A percentile compares a stretch with the other conserved stretches of the same genome.
Conservation (phyloP, 2,888 invertebrate species). For the Oligia fasciuncula region DNA sequence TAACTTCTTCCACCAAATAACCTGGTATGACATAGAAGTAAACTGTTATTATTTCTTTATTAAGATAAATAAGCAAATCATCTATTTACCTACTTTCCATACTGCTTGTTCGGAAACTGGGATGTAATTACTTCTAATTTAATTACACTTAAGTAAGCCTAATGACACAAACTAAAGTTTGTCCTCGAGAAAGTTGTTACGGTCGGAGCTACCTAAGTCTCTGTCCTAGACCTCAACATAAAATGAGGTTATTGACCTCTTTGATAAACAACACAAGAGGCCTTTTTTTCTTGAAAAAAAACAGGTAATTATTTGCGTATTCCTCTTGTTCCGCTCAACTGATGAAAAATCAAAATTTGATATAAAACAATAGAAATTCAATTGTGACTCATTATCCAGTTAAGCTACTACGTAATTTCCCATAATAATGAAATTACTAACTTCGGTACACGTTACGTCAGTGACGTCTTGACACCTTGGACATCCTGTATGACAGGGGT, state of each 20-base stretch:
- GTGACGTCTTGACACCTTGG: neutral
- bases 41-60: neutral
- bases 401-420: too few species aligned
- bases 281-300: neutral
- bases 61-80: neutral
- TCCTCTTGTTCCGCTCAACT: too few species aligned
- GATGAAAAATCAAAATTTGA: too few species aligned
- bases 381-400: too few species aligned
- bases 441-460: neutral
- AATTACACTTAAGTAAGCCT: neutral
- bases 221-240: neutral
- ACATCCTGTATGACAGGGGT: neutral
- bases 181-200: neutral
- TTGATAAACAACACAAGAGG: too few species aligned
- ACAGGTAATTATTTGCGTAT: too few species aligned
- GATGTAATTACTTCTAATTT: neutral
- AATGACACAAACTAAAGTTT: neutral
- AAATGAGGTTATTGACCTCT: neutral
- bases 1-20: too few species aligned
- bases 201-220: neutral
- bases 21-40: neutral
- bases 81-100: neutral
- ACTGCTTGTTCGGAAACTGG: neutral
- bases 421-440: neutral
- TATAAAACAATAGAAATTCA: too few species aligned